phyloP scores from a whole-genome alignment of 2,797 vertebrate species.

The Bradypodion ventrale region DNA sequence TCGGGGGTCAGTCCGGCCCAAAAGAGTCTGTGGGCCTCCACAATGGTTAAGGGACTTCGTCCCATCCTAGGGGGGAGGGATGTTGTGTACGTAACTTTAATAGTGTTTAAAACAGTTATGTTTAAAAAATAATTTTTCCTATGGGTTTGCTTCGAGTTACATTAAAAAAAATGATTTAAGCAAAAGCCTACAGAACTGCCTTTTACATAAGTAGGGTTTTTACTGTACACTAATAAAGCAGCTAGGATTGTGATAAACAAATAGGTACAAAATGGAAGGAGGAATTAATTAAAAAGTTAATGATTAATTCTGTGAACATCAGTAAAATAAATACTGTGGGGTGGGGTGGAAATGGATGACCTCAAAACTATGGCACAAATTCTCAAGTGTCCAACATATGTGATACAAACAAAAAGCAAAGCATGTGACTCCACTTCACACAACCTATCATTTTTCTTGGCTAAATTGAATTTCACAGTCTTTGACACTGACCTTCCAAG shows the following conservation, averaged over 20 bases:
- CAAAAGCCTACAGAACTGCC: too few relatives aligned
- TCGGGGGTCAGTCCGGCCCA: too few relatives aligned
- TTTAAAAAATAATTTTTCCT: too few relatives aligned
- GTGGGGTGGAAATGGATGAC: background rate
- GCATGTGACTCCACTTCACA: background rate
- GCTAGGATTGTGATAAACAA: constrained; percentile 14
- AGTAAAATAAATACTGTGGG: background rate
- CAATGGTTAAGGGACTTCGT: too few relatives aligned
- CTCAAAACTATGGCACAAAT: background rate
- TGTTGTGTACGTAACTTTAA: too few relatives aligned
- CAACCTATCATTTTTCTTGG: constrained; percentile 34
- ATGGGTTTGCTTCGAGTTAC: too few relatives aligned
- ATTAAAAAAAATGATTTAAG: too few relatives aligned
- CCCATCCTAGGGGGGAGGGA: too few relatives aligned
- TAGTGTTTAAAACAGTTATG: too few relatives aligned
- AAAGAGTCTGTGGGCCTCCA: too few relatives aligned
- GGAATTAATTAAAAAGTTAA: background rate
- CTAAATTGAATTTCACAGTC: constrained; percentile 3
- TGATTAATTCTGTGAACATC: background rate
- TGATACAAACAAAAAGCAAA: background rate
- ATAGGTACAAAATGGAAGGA: constrained; percentile 14
- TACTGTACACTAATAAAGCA: background rate
- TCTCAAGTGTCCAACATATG: background rate
- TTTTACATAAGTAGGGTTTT: too few relatives aligned
- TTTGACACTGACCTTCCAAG: background rate